Percentiles rank a stretch among this genome's conserved stretches.
Conservation (phyloP, 2,888 invertebrate genomes). For the Apoda limacodes region DNA sequence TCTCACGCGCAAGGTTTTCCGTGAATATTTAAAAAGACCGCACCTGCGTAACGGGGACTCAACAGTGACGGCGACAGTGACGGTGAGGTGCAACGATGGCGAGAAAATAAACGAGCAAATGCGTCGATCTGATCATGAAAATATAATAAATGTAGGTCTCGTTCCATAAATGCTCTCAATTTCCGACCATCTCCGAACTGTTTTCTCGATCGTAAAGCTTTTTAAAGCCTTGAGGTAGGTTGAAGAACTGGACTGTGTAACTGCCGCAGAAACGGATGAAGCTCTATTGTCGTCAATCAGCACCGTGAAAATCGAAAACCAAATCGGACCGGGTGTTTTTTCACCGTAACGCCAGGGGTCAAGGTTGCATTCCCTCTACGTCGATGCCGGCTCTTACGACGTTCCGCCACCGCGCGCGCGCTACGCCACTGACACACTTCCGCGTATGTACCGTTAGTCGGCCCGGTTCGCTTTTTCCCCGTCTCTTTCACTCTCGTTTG, state of each 20-base stretch:
- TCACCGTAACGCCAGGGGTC: conserved; percentile 38
- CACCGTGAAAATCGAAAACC: conserved; percentile 68
- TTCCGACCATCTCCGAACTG: too few species aligned
- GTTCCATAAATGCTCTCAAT: too few species aligned
- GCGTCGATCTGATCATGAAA: too few species aligned
- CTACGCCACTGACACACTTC: conserved; percentile 70
- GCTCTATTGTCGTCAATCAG: conserved; percentile 57
- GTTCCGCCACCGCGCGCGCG: conserved; percentile 32
- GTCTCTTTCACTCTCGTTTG: conserved; percentile 63
- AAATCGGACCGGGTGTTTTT: conserved; percentile 28
- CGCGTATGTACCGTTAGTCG: conserved; percentile 64
- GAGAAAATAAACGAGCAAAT: conserved; percentile 26
- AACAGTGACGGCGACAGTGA: too few species aligned
- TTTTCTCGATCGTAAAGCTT: too few species aligned
- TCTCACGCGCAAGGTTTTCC: too few species aligned
- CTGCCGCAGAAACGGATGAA: conserved; percentile 45
- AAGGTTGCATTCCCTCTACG: conserved; percentile 47
- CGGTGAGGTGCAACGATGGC: conserved; percentile 21
- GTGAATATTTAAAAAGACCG: too few species aligned
- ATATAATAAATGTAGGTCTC: too few species aligned
- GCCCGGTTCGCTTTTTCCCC: conserved; percentile 50
- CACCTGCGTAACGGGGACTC: too few species aligned
- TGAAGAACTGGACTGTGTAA: conserved; percentile 44
- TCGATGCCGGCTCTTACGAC: conserved; percentile 36
- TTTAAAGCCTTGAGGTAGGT: conserved; percentile 60